Evolutionary conservation across 2,888 invertebrate species (phyloP), one percentile per base, ranked within the genome.

Genomic region (Vanessa cardui): DNA sequence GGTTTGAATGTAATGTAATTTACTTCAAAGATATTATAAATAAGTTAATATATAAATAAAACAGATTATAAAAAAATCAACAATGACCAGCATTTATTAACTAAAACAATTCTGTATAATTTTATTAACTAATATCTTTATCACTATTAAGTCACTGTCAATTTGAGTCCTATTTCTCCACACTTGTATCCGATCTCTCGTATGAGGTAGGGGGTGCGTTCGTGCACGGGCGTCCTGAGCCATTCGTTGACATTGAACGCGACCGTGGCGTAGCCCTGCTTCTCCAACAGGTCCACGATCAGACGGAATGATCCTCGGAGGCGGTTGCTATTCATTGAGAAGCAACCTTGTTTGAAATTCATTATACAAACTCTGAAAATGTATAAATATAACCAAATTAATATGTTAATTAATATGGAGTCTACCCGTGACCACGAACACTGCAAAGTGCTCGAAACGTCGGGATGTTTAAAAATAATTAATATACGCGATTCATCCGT

Each of bases 161-260:
- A 72, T 66, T 86, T 90, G 79, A 86, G 86, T 72, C 85, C 91
- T 72, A 89, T 90, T 86, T 84, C 92, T 62, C 86, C 93, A 82
- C 83, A 95, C 87, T 81, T 88, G 77, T 89, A 87, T 0, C 80
- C 83, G 1, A 92, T 73, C 69, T 94, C 93, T 52, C 94, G 89
- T 92, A 95, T 93, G 46, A 96, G 82, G 78, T 94, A 95, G 0
- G 95, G 94, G 70, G 94, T 93, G 75, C 93, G 94, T 82, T 96
- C 95, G 75, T 93, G 89, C 52, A 93, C 87, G 0, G 93, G 88
- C 7, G 95, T 82, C 3, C 79, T 78, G 7, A 85, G 76, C 95
- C 95, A 96, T 66, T 88, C 85, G 50, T 77, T 80, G 16, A 88
- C 74, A 77, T 94, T 93, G 59, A 96, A 80, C 0, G 94, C 87